Base-by-base conservation (phyloP, 2,888 invertebrate genomes). In the Tiliacea citrago region DNA sequence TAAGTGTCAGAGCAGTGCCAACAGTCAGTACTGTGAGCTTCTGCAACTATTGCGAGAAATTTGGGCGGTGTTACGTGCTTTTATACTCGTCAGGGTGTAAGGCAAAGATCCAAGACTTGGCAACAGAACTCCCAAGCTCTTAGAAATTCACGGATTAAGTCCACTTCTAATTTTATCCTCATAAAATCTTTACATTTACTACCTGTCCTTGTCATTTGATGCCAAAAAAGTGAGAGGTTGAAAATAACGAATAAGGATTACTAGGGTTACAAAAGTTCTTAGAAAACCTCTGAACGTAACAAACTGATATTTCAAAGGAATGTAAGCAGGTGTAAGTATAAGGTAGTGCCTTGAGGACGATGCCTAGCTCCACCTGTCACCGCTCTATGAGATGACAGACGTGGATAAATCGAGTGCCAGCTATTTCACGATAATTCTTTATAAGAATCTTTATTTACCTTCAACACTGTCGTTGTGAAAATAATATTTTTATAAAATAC, bases 351-450 rank as follows among this genome's bases (percentile, higher is more conserved):
- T 49, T 55, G 51, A 66, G 57, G 57, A 68, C 39, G 49, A 60
- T 71, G 49, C 63, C 72, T 68, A 39, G 55, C 65, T 69, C 45
- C 71, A 45, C 57, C 74, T 78, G 74, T 65, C 85, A 70, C 53
- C 35, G 12, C 1, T 42, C 58, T 72, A 49, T 77, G 63, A 72
- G 58, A 47, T 61, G 76, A 69, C 57, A 42, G 83, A 83, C 82
- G 58, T 75, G 68, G 72, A 83, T 84, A 78, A 81, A 83, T 83
- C 51, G 85, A 73, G 77, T 68, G 72, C 67, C 69, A 74, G 60
- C 45, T n/a, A 51, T 29, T 55, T 13, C 3, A 45, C 47, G 55
- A 49, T 77, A 75, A 71, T 58, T 47, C 63, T 68, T 66, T 49
- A 57, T 60, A 63, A n/a, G 53, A 72, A 69, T 81, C 35, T 74